phyloP scores from a whole-genome alignment of 92 coral and sea anemone species.

The Siderastrea radians region DNA sequence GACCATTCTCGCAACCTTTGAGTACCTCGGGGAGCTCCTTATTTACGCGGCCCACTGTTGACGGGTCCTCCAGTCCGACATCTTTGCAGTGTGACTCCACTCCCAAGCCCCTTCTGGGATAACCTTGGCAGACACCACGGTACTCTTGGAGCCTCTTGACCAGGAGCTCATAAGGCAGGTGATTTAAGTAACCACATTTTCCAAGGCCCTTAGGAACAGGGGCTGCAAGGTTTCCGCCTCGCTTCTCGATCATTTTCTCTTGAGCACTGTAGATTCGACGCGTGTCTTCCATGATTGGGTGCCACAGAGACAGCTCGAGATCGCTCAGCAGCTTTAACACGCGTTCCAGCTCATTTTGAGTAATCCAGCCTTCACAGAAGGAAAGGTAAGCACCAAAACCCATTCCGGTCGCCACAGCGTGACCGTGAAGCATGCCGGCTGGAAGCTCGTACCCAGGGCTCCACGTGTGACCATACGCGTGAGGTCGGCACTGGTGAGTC shows the following conservation, averaged over 20 bases:
- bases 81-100: slow-evolving; percentile 79
- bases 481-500: slow-evolving; percentile 82
- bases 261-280: slow-evolving; percentile 44
- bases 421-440: slow-evolving; percentile 84
- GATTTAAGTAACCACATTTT: slow-evolving; percentile 70
- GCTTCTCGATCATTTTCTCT: slow-evolving; percentile 57
- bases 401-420: slow-evolving; percentile 83
- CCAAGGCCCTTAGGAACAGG: slow-evolving; percentile 83
- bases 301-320: slow-evolving; percentile 78
- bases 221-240: slow-evolving; percentile 80
- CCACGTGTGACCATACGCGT: slow-evolving; percentile 82
- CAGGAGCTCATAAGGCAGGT: slow-evolving; percentile 67
- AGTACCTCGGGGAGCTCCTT: slow-evolving; percentile 34
- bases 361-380: slow-evolving; percentile 56
- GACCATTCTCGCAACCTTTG: slow-evolving; percentile 33
- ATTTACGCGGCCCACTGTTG: slow-evolving; percentile 47
- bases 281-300: slow-evolving; percentile 70
- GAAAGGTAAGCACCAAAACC: slow-evolving; percentile 81
- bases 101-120: slow-evolving; percentile 70
- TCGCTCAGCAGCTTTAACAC: slow-evolving; percentile 67
- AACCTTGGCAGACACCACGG: slow-evolving; percentile 64
- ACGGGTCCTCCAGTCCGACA: slow-evolving; percentile 77
- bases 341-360: slow-evolving; percentile 58
- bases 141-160: slow-evolving; percentile 61
- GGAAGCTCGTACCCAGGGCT: slow-evolving; percentile 78